Evolutionary conservation across 2,888 invertebrate genomes (phyloP), one percentile per base, ranked within the genome.

Genomic region (Tenthredo amoena): DNA sequence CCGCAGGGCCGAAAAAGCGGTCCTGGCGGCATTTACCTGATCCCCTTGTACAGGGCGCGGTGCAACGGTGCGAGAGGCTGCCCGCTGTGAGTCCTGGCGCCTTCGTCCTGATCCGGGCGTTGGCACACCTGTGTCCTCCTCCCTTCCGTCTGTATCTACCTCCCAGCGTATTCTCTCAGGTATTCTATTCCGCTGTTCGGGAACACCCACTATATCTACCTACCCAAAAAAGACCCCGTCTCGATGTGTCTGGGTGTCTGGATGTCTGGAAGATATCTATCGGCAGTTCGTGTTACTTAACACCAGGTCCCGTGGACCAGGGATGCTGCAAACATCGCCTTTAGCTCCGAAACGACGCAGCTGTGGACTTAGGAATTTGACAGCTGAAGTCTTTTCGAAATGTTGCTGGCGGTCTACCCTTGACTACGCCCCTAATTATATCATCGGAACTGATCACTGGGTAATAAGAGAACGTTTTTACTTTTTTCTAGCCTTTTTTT

Each of bases 81-180:
- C 89, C 89, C 86, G 89, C 89, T 89, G 81, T 62, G 90, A 87
- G 89, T 88, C 88, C 89, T 89, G 90, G 90, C 90, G 90, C 90
- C 90, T 90, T 77, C 84, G 86, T 87, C 86, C 86, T 71, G 83
- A 83, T 83, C 71, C 71, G 68, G 76, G 84, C 76, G 85, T 79
- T 83, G 87, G 85, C 90, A 88, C 90, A 90, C 90, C 90, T 90
- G 90, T 90, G 89, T 87, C 85, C 71, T 83, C 68, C 26, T 83
- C 83, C 83, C 71, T 83, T 83, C 71, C 87, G 85, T 86, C 87
- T 84, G 86, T 82, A 79, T 84, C 76, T 79, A 71, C 85, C 74
- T 76, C 65, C 79, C 58, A 31, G n/a, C 77, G 74, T 76, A 68
- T 74, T 86, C 83, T 86, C 87, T 82, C 81, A 83, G 83, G 83